Conservation (phyloP, 2,888 invertebrate species). For the Eledone cirrhosa region DNA sequence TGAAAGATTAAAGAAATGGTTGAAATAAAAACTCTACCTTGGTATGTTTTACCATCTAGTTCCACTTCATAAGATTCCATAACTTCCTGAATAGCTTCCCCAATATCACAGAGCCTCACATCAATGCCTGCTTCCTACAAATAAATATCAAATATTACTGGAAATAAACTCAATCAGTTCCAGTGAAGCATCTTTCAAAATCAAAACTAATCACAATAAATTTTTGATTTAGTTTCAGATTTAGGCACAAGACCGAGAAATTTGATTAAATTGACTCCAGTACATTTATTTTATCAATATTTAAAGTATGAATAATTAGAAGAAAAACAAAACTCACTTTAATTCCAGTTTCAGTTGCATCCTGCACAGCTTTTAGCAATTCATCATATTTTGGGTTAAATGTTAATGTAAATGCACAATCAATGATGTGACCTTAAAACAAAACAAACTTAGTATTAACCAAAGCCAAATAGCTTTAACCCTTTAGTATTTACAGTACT, state of each 20-base stretch:
- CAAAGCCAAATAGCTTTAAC: not conserved
- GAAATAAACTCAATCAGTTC: too few species aligned
- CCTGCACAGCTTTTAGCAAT: constrained; percentile 84
- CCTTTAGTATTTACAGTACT: too few species aligned
- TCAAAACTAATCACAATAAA: too few species aligned
- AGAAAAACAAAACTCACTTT: constrained; percentile 67
- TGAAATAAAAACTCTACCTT: constrained; percentile 68
- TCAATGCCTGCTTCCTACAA: constrained; percentile 88
- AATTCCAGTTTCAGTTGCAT: constrained; percentile 98
- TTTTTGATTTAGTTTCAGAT: too few species aligned
- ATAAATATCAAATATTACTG: not conserved
- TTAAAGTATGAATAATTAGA: too few species aligned
- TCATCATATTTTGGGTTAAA: constrained; percentile 97
- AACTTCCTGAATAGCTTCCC: constrained; percentile 95
- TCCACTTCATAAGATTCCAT: constrained; percentile 99
- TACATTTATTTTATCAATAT: too few species aligned
- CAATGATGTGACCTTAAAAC: constrained; percentile 82
- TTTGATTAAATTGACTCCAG: too few species aligned
- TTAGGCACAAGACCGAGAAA: too few species aligned
- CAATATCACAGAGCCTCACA: constrained; percentile 95
- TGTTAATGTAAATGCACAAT: constrained; percentile 97
- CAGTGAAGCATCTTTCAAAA: too few species aligned
- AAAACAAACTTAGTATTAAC: not conserved
- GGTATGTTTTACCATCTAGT: constrained; percentile 93
- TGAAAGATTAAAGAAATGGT: too few species aligned